phyloP scores from a whole-genome alignment of 1,140 invertebrate species.

The Zophobas atratus region DNA sequence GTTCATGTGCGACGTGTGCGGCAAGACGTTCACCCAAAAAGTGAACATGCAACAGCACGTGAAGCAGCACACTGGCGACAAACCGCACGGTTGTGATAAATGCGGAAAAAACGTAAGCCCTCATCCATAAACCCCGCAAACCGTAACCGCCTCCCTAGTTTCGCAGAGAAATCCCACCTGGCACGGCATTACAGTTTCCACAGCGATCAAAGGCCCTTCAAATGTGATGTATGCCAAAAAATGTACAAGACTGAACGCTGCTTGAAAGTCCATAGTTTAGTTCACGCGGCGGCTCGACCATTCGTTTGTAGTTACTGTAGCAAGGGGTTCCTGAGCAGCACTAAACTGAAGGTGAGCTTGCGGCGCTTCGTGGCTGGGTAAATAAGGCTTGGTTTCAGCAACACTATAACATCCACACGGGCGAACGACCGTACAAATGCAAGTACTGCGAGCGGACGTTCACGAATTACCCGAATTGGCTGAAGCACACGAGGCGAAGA shows the following conservation, averaged over 20 bases:
- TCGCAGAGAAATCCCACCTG: slow-evolving; percentile 70
- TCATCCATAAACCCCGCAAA: slow-evolving; percentile 71
- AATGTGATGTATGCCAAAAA: slow-evolving; percentile 59
- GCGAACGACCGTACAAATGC: slow-evolving; percentile 71
- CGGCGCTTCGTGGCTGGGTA: slow-evolving; percentile 8
- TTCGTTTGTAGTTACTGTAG: slow-evolving; percentile 69
- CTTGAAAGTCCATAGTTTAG: slow-evolving; percentile 69
- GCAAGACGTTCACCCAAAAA: slow-evolving; percentile 72
- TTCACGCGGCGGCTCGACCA: slow-evolving; percentile 69
- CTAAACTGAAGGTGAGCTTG: slow-evolving; percentile 68
- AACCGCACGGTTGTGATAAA: slow-evolving; percentile 81
- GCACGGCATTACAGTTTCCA: slow-evolving; percentile 70
- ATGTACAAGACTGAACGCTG: slow-evolving; percentile 69
- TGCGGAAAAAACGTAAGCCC: slow-evolving; percentile 70
- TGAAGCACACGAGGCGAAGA: slow-evolving; percentile 72
- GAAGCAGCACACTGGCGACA: slow-evolving; percentile 81
- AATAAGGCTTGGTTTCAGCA: slow-evolving; percentile 62
- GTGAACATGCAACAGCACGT: slow-evolving; percentile 72
- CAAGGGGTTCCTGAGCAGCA: slow-evolving; percentile 71
- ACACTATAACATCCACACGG: slow-evolving; percentile 73
- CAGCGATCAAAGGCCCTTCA: slow-evolving; percentile 68
- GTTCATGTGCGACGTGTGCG: slow-evolving; percentile 71
- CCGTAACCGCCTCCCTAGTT: slow-evolving; percentile 63
- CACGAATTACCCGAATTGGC: slow-evolving; percentile 73
- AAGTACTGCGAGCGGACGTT: slow-evolving; percentile 72